Evolutionary conservation across 2,113 vertebrate species (phyloP).

Genomic region (Rhegmatorhina hoffmannsi): DNA sequence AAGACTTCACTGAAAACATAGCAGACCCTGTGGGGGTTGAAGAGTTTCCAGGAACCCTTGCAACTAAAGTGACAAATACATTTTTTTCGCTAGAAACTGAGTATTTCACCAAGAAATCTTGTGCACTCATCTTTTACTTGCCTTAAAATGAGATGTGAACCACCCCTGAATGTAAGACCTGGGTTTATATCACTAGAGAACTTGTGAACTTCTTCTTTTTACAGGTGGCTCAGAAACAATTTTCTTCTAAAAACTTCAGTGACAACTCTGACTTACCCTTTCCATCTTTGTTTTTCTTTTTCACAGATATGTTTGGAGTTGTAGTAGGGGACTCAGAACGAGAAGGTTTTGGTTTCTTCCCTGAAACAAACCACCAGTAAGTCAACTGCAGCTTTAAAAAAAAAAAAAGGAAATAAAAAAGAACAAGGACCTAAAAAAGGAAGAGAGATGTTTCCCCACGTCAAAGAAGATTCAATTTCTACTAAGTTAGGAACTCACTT

Average conservation of each 20-base stretch:
- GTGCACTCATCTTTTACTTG: background rate
- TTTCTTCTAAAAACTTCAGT: background rate
- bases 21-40: background rate
- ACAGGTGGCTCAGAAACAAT: background rate
- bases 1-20: constrained; percentile 3
- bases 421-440: background rate
- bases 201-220: background rate
- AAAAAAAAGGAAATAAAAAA: background rate
- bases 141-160: background rate
- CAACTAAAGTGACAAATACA: background rate
- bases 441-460: background rate
- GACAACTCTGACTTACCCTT: constrained; percentile 82
- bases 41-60: constrained; percentile 17
- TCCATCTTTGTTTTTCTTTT: constrained; percentile 92
- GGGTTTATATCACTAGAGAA: background rate
- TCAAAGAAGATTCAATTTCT: background rate
- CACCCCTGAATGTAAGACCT: background rate
- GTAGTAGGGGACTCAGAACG: constrained; percentile 89
- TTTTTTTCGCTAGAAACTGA: background rate
- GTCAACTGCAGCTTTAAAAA: background rate
- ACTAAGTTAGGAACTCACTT: background rate
- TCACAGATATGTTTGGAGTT: constrained; percentile 90
- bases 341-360: constrained; percentile 82
- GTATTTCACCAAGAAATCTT: background rate
- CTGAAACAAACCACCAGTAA: constrained; percentile 74